Evolutionary conservation across 2,113 vertebrate species (phyloP).

Genomic region (Ailuropoda melanoleuca): DNA sequence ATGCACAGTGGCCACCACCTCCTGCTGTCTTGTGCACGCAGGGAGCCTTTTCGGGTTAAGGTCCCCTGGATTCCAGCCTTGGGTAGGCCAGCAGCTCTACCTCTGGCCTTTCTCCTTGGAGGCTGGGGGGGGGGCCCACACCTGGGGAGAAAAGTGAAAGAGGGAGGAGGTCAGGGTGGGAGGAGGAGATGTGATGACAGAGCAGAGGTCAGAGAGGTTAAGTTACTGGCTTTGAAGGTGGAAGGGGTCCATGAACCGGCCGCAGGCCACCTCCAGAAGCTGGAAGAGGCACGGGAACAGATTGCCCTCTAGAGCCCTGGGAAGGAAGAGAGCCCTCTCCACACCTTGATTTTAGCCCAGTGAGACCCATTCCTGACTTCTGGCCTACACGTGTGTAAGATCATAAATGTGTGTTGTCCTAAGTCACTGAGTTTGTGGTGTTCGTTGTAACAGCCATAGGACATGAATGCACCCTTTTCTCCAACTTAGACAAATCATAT

Average conservation of each 20-base stretch:
- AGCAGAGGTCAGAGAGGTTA: background rate
- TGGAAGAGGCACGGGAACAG: background rate
- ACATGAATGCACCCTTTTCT: too few species aligned
- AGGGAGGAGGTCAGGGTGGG: background rate
- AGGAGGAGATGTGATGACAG: background rate
- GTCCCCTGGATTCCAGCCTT: background rate
- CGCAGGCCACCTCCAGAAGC: background rate
- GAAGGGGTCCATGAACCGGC: background rate
- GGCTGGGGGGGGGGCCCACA: background rate
- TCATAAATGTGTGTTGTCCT: background rate
- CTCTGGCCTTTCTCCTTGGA: background rate
- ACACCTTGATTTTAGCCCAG: background rate
- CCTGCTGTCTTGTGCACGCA: fast-evolving
- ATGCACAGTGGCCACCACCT: fast-evolving
- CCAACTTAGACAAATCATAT: background rate
- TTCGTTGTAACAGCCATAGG: background rate
- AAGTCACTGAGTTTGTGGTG: background rate
- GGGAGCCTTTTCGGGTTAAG: background rate
- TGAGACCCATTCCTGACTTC: background rate
- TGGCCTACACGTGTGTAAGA: background rate
- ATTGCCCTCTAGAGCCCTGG: fast-evolving
- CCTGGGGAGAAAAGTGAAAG: background rate
- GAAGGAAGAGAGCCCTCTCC: background rate
- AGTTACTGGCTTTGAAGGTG: background rate
- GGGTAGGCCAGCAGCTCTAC: background rate